These are phyloP conservation scores for Oeneis ivallda DNA, from an alignment of 2,888 invertebrate genomes.

Conservation along the genomic window DNA sequence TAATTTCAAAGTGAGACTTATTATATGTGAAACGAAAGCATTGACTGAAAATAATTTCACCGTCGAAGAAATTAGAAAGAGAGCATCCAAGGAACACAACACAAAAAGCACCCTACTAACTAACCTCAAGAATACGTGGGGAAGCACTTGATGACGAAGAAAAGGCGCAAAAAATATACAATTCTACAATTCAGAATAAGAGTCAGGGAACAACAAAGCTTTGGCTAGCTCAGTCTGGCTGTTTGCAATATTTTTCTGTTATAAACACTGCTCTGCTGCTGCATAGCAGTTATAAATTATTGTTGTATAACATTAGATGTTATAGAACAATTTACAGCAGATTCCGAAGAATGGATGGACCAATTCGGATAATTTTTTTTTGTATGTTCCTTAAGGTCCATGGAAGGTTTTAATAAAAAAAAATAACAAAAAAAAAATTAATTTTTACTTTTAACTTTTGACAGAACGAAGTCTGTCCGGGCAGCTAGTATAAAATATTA, in stretches of 20 bases:
- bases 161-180: constrained; percentile 10
- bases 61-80: constrained; percentile 1
- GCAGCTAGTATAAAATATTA: no score
- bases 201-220: constrained; percentile 2
- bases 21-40: background rate
- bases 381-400: no score
- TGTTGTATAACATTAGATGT: no score
- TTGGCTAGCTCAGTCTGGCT: background rate
- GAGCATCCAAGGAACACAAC: background rate
- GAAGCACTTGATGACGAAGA: background rate
- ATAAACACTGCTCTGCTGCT: background rate
- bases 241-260: background rate
- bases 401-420: no score
- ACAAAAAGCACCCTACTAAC: background rate
- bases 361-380: no score
- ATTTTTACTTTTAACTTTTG: no score
- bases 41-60: background rate
- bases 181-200: background rate
- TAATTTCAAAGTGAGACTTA: background rate
- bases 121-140: background rate
- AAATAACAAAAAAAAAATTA: no score
- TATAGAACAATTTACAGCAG: no score
- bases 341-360: no score
- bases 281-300: no score
- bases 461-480: no score